Evolutionary conservation across 2,888 invertebrate species (phyloP), one percentile per base, ranked within the genome.

Genomic region (Noctua pronuba): DNA sequence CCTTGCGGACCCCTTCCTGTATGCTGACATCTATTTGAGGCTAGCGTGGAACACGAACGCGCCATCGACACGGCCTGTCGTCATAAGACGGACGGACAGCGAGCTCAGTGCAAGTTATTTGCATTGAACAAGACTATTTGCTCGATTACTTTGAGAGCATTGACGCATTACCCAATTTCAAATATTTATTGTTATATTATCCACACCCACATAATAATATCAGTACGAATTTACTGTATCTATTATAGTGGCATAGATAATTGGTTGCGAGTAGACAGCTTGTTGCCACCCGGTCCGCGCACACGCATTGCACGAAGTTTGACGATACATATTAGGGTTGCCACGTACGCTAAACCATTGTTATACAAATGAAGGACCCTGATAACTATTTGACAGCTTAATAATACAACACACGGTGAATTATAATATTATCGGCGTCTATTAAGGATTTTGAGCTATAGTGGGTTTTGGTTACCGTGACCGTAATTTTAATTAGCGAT

Each of bases 271-370:
- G 91, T 90, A 93, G 92, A 93, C 94, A 86, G 94, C 93, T 86
- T 93, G 94, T 94, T 94, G 93, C 93, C 93, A 94, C 79, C 92
- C 92, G 89, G 86, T 91, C 91, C 78, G 88, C 84, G 83, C 86
- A 81, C 82, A 80, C 83, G 88, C 86, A 80, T 69, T 79, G 84
- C 83, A 84, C 84, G 74, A 80, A 80, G 75, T 84, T 82, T 81
- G 75, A 85, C 84, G 72, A 71, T 72, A 75, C 74, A 10, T 73
- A 66, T 49, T 83, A 88, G 88, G 89, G 88, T 69, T 88, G 80
- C 21, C 83, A 80, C 84, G 82, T 76, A 67, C 77, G 67, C 55
- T 60, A 41, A 80, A 77, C 65, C 70, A 84, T 80, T 82, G 80
- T 80, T 73, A 82, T 72, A 82, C 77, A 77, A 84, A 82, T 76